Evolutionary conservation across 2,888 invertebrate species (phyloP), one percentile per base, ranked within the genome.

Genomic region (Phalangium opilio): DNA sequence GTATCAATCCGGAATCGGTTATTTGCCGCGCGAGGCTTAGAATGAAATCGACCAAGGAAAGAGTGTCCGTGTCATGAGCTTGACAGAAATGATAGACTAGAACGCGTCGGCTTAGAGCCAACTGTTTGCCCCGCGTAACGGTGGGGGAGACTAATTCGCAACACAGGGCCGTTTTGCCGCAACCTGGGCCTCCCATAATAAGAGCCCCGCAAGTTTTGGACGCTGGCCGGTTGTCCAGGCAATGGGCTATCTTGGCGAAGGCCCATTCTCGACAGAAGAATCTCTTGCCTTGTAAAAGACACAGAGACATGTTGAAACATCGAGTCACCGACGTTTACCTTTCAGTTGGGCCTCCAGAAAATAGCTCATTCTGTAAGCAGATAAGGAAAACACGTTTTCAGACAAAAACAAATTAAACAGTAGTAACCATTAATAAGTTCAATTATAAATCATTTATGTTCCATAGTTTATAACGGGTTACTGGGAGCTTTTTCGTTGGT

Each of bases 231-330:
- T 87, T 86, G 62, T 95, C 91, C 58, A 95, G 66, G 58, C 89
- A 90, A 60, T 91, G 82, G 2, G 82, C 81, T 33, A 95, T 75
- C 69, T 95, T 93, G 68, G 86, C 83, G 60, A 93, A 85, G 5
- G 86, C 87, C 93, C 93, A 95, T 67, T 95, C 93, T 8, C 93
- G 76, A 63, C 87, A 85, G 71, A 81, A 85, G 70, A 89, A 87
- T 49, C 77, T 74, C 57, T 82, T 76, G 39, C 63, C 63, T 53
- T 64, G 63, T 44, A 63, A 57, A 39, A 62, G 56, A 50, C 61
- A 59, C 47, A 59, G 59, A 44, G 62, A 59, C 63, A 57, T 57
- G 50, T 45, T 57, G 53, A 12, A 27, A 4, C 27, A 27, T 36
- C 34, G 18, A 27, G 36, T 51, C 51, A 51, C 20, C 48, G 48